Base-by-base conservation (phyloP, 2,797 vertebrate species). In the Phoeniculus purpureus region DNA sequence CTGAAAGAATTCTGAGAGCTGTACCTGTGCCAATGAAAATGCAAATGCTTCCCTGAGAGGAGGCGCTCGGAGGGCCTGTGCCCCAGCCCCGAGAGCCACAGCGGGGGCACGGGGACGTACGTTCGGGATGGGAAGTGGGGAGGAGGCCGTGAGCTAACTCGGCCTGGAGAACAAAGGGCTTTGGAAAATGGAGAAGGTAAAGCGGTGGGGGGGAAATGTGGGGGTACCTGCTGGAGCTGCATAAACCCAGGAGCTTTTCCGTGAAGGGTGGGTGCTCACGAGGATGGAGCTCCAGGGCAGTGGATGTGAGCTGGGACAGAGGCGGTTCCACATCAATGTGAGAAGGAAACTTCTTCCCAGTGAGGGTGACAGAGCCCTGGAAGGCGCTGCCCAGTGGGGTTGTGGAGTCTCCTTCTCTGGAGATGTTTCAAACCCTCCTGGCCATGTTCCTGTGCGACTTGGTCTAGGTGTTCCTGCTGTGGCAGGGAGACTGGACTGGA, bases 11-110 rank as follows among this genome's bases (percentile, higher is more conserved):
- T 88, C 95, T 92, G 96, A 96, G 94, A 64, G 91, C 92, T 96
- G 97, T 97, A 96, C 97, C 96, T 96, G 93, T 91, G 97, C 97
- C 97, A 97, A 97, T 70, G 93, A 97, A 97, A 97, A 97, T 85
- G 95, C 90, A 93, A 95, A 95, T 81, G 75, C 62, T 96, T 96
- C 94, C 94, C 92, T 3, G 27, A 95, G 96, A 82, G 18, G 52
- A 17, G 88, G 89, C 87, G 5, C 90, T 95, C 4, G 10, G 32
- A 64, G 87, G 67, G 82, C 81, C 78, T 32, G 62, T 90, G 90
- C 81, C 80, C 70, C 78, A 81, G 93, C 85, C 74, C 75, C 48
- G 96, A 92, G 76, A 89, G 61, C 76, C 95, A 92, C 84, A 67
- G 60, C 64, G 66, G 93, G 80, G 87, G 68, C 87, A 77, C 4